Conservation (phyloP, 2,113 vertebrate genomes). For the Perca fluviatilis region DNA sequence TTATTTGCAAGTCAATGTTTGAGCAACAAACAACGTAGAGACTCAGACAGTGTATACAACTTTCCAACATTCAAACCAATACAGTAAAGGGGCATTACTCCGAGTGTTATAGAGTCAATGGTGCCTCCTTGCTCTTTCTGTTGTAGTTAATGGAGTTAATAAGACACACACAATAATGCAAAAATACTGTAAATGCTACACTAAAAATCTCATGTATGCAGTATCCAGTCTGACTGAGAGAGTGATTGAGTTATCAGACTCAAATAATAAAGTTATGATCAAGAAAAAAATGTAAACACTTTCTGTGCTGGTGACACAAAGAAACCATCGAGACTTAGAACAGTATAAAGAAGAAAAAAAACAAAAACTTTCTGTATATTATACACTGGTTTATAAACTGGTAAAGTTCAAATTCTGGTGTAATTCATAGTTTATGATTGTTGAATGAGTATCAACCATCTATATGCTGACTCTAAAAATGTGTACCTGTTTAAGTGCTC, state of each 20-base stretch:
- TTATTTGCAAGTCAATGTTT: neutral
- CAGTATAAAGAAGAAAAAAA: neutral
- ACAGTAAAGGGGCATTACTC: neutral
- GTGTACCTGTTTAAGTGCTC: constrained; percentile 96
- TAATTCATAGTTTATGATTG: constrained; percentile 5
- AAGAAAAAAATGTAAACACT: neutral
- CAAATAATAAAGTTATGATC: neutral
- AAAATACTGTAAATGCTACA: neutral
- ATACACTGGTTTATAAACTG: neutral
- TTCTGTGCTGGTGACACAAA: neutral
- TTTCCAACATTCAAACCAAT: neutral
- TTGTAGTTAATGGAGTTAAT: neutral
- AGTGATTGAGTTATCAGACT: neutral
- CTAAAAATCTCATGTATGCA: neutral
- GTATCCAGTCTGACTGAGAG: neutral
- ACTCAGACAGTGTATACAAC: neutral
- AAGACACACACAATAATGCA: neutral
- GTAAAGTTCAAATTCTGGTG: neutral
- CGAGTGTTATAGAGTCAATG: neutral
- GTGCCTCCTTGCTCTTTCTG: neutral
- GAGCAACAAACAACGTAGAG: neutral
- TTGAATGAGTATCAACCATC: constrained; percentile 3
- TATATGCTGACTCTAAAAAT: constrained; percentile 7
- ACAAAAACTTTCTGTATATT: neutral
- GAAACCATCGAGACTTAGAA: neutral